A percentile compares a stretch with the other conserved stretches of the same genome.
Conservation (phyloP, 1,140 invertebrate genomes). For the Aleiodes sp. region DNA sequence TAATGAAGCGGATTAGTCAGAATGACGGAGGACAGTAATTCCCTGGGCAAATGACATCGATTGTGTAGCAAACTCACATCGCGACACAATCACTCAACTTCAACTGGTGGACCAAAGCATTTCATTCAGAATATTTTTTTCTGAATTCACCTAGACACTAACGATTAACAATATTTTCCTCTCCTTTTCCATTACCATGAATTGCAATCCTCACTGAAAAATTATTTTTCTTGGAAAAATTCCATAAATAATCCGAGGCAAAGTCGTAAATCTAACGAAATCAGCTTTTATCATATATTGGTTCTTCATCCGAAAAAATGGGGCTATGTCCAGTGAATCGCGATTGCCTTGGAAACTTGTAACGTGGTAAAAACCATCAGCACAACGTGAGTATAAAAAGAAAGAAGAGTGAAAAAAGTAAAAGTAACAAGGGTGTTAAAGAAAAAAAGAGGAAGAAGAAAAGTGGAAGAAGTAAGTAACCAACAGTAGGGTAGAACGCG, state of each 20-base stretch:
- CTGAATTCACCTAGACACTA: not conserved
- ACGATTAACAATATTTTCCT: too few species aligned
- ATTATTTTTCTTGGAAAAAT: too few species aligned
- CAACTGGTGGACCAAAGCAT: not conserved
- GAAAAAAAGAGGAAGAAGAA: slow-evolving; percentile 23
- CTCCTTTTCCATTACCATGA: too few species aligned
- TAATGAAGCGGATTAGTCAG: slow-evolving; percentile 63
- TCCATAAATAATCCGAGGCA: too few species aligned
- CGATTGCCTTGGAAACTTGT: not conserved
- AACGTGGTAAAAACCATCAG: not conserved
- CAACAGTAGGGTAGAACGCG: not conserved
- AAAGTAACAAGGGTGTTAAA: not conserved
- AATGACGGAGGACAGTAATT: slow-evolving; percentile 61
- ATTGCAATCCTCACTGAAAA: too few species aligned
- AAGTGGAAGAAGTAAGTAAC: slow-evolving; percentile 7
- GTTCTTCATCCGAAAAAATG: not conserved
- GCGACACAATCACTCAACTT: slow-evolving; percentile 28
- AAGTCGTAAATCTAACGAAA: too few species aligned
- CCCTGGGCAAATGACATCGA: slow-evolving; percentile 61
- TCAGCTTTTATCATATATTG: not conserved
- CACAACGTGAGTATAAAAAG: not conserved
- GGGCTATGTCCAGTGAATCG: not conserved
- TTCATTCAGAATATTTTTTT: slow-evolving; percentile 4
- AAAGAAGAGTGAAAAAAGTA: not conserved
- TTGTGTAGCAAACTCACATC: slow-evolving; percentile 55